phyloP scores from a whole-genome alignment of 1,140 invertebrate species.

The Solen grandis region DNA sequence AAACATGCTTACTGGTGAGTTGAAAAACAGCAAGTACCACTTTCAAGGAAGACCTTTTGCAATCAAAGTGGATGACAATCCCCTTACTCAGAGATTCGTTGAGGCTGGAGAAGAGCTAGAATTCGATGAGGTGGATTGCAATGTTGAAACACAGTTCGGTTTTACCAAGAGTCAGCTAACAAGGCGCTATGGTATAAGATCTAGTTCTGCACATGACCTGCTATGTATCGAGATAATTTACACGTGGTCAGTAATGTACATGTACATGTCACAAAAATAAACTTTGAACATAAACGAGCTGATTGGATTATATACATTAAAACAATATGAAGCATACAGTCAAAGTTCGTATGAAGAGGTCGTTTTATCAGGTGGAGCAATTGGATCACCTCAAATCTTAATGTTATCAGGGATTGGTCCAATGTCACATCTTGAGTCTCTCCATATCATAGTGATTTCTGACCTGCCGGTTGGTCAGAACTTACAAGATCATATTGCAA shows the following conservation, averaged over 20 bases:
- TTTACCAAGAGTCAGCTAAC: slow-evolving; percentile 6
- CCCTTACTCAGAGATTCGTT: slow-evolving; percentile 55
- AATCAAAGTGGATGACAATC: slow-evolving; percentile 47
- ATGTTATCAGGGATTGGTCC: too few species aligned
- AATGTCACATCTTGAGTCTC: slow-evolving; percentile 75
- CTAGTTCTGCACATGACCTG: slow-evolving; percentile 6
- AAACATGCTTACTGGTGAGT: slow-evolving; percentile 82
- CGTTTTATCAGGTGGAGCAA: slow-evolving; percentile 83
- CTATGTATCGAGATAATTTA: slow-evolving; percentile 24
- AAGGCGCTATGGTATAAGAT: not conserved
- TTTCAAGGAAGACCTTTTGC: slow-evolving; percentile 56
- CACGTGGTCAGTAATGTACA: slow-evolving; percentile 5
- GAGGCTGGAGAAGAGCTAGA: slow-evolving; percentile 63
- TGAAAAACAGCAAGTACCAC: slow-evolving; percentile 56
- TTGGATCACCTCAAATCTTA: slow-evolving; percentile 84
- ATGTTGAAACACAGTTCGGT: slow-evolving; percentile 41
- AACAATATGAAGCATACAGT: slow-evolving; percentile 82
- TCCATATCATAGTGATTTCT: slow-evolving; percentile 63
- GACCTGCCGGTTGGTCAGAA: slow-evolving; percentile 93
- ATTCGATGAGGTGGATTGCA: slow-evolving; percentile 53
- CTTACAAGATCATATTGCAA: slow-evolving; percentile 87
- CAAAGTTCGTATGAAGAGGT: slow-evolving; percentile 83
- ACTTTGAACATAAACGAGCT: slow-evolving; percentile 38
- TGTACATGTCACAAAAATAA: slow-evolving; percentile 52
- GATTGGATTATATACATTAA: slow-evolving; percentile 69